Evolutionary conservation across 35 echinoderm and acorn worm species (phyloP), one percentile per base, ranked within the genome.

Genomic region (Acanthaster planci): DNA sequence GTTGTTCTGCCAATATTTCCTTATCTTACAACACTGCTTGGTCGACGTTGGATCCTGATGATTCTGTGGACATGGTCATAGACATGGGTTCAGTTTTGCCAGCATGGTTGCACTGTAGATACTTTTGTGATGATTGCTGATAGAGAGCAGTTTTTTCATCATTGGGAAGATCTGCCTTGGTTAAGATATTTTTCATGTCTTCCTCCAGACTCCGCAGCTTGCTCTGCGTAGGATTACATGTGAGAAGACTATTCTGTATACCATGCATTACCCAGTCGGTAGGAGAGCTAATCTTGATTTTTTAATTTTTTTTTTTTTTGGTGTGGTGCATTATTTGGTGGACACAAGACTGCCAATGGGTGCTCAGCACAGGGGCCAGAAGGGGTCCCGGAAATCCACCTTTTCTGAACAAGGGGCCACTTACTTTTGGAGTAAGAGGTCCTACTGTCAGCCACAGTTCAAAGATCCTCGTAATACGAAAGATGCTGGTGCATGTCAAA

Each of bases 401-500:
- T 50, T 90, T 90, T 42, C n/a, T 86, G 89, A 21, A 91, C 44
- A 7, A 85, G 55, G 1, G 72, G 37, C 0, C 80, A 0, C 52
- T 76, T 79, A 39, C 76, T 60, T 7, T 22, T 79, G 0, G 78
- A 79, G 37, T 72, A 51, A 7, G 80, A 82, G 42, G 39, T 79
- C 18, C 80, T 55, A 37, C 87, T 90, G 77, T 91, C 36, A n/a
- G 84, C 79, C 17, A 86, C 51, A 52, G 53, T 27, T 52, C 93
- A 32, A 3, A 95, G 76, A 52, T 87, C 52, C 67, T 4, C 89
- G 84, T 4, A 67, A 16, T 55, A 52, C 40, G 92, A 78, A 8
- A 80, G 76, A 12, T 78, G 60, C 78, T 85, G 91, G 75, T 96
- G 89, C 36, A 27, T n/a, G 93, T 55, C 10, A 94, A 56, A 47